Conservation (phyloP, 2,797 vertebrate genomes). For the Peromyscus eremicus region DNA sequence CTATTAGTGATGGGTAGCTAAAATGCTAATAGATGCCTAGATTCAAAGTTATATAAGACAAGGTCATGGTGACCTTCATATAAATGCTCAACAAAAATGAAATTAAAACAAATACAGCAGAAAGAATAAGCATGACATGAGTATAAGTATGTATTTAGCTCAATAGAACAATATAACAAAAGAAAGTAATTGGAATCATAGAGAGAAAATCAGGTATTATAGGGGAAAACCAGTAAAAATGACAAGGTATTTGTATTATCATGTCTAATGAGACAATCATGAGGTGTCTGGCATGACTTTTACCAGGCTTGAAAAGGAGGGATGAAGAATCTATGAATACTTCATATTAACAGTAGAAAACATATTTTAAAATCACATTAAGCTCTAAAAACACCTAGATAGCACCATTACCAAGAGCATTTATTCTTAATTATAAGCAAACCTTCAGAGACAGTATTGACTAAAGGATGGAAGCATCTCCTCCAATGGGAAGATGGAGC, state of each 20-base stretch:
- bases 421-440: neutral
- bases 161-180: neutral
- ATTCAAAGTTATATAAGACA: constrained; percentile 45
- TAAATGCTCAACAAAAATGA: constrained; percentile 45
- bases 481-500: constrained; percentile 45
- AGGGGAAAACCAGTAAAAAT: neutral
- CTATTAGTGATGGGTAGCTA: neutral
- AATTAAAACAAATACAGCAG: constrained; percentile 34
- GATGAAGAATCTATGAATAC: constrained; percentile 42
- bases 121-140: neutral
- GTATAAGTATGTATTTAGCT: neutral
- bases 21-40: neutral
- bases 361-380: constrained; percentile 22
- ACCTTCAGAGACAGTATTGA: constrained; percentile 70
- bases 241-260: constrained; percentile 30
- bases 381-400: constrained; percentile 28
- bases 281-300: neutral
- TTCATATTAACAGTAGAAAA: constrained; percentile 43
- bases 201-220: neutral
- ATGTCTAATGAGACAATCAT: constrained; percentile 40
- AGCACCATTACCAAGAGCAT: constrained; percentile 65
- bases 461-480: constrained; percentile 35
- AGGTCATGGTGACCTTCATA: neutral
- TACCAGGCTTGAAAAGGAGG: constrained; percentile 52
- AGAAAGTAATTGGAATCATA: constrained; percentile 48